Percentiles rank a stretch among this genome's conserved stretches.
These are phyloP conservation scores for Rhinoderma darwinii DNA, from an alignment of 2,113 vertebrate species.

Conservation along the genomic window DNA sequence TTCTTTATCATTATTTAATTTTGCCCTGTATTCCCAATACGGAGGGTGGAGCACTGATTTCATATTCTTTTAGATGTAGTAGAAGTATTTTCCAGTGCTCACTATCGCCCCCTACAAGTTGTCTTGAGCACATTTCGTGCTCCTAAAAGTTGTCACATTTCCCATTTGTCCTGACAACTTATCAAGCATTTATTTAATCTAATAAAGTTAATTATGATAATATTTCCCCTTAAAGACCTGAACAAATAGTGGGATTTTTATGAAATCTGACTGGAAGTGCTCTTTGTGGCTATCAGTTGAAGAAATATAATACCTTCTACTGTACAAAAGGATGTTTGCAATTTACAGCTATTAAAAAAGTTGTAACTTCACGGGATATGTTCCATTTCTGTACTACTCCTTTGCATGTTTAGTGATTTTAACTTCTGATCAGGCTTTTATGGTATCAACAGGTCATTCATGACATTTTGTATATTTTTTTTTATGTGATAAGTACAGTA, in stretches of 20 bases:
- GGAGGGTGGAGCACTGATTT: not conserved
- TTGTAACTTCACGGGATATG: not conserved
- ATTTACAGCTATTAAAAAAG: not conserved
- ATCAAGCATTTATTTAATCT: too few relatives aligned
- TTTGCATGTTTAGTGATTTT: too few relatives aligned
- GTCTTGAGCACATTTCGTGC: not conserved
- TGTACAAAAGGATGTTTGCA: not conserved
- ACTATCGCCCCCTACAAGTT: not conserved
- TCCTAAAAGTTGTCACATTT: not conserved
- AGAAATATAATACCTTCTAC: not conserved
- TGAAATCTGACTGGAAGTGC: not conserved
- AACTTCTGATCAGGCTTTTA: too few relatives aligned
- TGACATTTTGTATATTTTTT: not conserved
- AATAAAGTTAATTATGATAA: not conserved
- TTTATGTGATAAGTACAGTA: too few relatives aligned
- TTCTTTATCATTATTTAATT: not conserved
- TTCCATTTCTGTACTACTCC: not conserved
- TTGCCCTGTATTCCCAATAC: not conserved
- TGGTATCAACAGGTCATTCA: too few relatives aligned
- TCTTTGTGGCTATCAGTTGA: not conserved
- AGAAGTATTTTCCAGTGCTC: not conserved
- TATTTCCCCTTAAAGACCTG: not conserved
- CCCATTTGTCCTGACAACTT: not conserved
- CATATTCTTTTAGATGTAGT: not conserved
- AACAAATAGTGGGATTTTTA: not conserved